These are phyloP conservation scores for Ypsolopha sequella DNA, from an alignment of 2,888 invertebrate genomes.

Conservation along the genomic window DNA sequence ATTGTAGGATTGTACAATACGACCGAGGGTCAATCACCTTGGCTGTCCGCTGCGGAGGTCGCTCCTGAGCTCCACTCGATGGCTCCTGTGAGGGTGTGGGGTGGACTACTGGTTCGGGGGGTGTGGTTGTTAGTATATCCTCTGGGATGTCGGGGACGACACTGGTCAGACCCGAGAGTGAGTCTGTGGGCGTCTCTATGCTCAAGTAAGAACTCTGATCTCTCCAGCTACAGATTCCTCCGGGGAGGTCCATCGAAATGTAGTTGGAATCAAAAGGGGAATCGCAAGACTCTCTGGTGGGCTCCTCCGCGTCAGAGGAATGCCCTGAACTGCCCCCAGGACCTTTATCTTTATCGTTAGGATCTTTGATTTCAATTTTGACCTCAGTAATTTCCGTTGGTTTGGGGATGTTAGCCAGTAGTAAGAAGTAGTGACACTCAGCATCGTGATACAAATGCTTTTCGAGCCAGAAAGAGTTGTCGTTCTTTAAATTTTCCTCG, in stretches of 20 bases:
- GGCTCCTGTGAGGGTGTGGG: constrained; percentile 57
- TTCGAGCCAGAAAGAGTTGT: constrained; percentile 72
- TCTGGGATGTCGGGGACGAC: constrained; percentile 33
- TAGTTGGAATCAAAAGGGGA: constrained; percentile 69
- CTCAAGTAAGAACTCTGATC: constrained; percentile 84
- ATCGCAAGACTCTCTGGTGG: constrained; percentile 27
- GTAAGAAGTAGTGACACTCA: constrained; percentile 72
- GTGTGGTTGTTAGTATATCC: constrained; percentile 64
- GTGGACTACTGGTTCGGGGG: constrained; percentile 51
- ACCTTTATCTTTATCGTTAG: constrained; percentile 72
- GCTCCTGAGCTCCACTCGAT: constrained; percentile 22
- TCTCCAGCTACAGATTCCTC: constrained; percentile 85
- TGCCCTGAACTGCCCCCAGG: constrained; percentile 73
- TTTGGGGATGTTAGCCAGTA: constrained; percentile 58
- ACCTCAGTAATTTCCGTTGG: constrained; percentile 22
- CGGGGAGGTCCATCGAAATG: constrained; percentile 80
- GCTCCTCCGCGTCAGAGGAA: constrained; percentile 49
- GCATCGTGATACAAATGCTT: constrained; percentile 75
- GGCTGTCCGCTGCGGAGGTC: constrained; percentile 40
- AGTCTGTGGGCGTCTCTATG: constrained; percentile 59
- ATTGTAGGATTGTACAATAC: constrained; percentile 65
- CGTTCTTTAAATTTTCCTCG: constrained; percentile 38
- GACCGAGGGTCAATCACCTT: constrained; percentile 66
- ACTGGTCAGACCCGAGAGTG: constrained; percentile 10
- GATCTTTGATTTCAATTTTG: constrained; percentile 36